A percentile compares a stretch with the other conserved stretches of the same genome.
phyloP scores from a whole-genome alignment of 2,888 invertebrate genomes.

The Xestia xanthographa region DNA sequence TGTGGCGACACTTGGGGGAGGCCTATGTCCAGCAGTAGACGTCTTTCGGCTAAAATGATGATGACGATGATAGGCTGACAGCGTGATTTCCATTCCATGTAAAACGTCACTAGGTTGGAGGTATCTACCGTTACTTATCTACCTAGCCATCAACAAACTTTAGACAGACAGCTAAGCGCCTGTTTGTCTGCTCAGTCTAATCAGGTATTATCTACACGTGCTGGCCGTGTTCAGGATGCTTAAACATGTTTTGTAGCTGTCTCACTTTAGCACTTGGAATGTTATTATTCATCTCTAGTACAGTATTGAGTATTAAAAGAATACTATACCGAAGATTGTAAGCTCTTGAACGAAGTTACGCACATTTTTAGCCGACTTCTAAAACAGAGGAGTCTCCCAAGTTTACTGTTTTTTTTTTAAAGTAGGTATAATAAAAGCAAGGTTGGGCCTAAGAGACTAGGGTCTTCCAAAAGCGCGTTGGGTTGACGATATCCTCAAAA shows the following conservation, averaged over 20 bases:
- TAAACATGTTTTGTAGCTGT: constrained; percentile 12
- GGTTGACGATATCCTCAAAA: too few relatives aligned
- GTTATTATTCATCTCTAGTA: not conserved
- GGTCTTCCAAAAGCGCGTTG: too few relatives aligned
- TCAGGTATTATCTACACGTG: constrained; percentile 7
- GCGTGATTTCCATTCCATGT: not conserved
- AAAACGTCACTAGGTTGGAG: not conserved
- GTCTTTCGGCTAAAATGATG: too few relatives aligned
- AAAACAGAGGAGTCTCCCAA: too few relatives aligned
- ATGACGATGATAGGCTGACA: too few relatives aligned
- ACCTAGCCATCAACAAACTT: not conserved
- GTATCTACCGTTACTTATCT: not conserved
- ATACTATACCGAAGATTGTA: too few relatives aligned
- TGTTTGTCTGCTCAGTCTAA: constrained; percentile 12
- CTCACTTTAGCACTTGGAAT: constrained; percentile 3
- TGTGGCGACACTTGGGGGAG: too few relatives aligned
- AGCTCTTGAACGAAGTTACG: not conserved
- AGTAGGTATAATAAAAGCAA: too few relatives aligned
- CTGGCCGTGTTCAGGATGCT: not conserved
- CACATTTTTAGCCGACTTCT: too few relatives aligned
- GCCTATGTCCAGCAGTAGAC: too few relatives aligned
- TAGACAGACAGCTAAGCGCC: constrained; percentile 14
- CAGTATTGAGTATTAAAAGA: not conserved
- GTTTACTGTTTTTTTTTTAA: too few relatives aligned
- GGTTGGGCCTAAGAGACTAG: too few relatives aligned